Evolutionary conservation across 2,888 invertebrate species (phyloP).

Genomic region (Drosophila testacea): DNA sequence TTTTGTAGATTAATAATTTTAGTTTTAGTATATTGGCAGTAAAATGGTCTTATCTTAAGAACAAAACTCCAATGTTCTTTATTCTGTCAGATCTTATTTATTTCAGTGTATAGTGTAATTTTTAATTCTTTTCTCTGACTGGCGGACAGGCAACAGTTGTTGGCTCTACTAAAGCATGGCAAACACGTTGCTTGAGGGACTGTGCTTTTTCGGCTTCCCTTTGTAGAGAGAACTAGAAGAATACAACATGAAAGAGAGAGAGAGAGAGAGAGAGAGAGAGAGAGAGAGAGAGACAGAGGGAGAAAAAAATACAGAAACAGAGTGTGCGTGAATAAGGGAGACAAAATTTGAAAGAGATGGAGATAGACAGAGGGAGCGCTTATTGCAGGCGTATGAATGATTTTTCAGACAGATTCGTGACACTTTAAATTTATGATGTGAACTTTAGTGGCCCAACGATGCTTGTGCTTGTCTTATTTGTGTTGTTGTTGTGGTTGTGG

Average conservation of each 20-base stretch:
- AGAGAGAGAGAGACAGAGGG: not conserved
- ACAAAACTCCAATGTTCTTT: too few relatives aligned
- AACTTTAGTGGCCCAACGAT: conserved; percentile 70
- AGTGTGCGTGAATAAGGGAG: conserved; percentile 5
- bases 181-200: conserved; percentile 67
- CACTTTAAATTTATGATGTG: conserved; percentile 82
- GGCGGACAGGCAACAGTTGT: conserved; percentile 37
- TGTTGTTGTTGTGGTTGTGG: conserved; percentile 5
- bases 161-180: conserved; percentile 42
- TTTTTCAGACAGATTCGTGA: conserved; percentile 79
- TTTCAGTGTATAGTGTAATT: conserved; percentile 51
- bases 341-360: conserved; percentile 1
- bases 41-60: too few relatives aligned
- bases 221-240: conserved; percentile 51
- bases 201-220: conserved; percentile 70
- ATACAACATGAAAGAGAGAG: conserved; percentile 32
- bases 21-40: too few relatives aligned
- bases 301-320: not conserved
- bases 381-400: conserved; percentile 77
- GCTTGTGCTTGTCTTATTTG: conserved; percentile 25
- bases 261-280: too few relatives aligned
- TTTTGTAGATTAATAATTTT: too few relatives aligned
- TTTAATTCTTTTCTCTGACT: conserved; percentile 60
- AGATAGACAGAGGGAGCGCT: conserved; percentile 16
- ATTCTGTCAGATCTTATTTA: too few relatives aligned